Evolutionary conservation across 2,888 invertebrate genomes (phyloP).

Genomic region (Biston betularia): DNA sequence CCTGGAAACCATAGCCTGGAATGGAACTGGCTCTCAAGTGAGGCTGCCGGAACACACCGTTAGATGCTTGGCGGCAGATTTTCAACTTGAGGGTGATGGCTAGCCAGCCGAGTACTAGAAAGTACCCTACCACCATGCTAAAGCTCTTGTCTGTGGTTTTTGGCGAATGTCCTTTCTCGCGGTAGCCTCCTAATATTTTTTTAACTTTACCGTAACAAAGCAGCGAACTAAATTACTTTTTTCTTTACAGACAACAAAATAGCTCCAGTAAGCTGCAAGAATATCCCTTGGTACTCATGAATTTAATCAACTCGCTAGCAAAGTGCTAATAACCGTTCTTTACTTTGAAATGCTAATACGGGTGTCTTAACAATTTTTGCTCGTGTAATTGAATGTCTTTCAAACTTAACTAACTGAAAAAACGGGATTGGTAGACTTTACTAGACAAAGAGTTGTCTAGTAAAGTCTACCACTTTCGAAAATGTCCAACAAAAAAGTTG

Average conservation of each 20-base stretch:
- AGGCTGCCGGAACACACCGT: no score
- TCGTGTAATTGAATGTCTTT: constrained; percentile 4
- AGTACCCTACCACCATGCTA: no score
- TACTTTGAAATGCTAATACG: constrained; percentile 20
- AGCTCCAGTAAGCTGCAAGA: constrained; percentile 13
- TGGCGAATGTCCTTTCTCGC: no score
- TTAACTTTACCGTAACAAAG: neutral
- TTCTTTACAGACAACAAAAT: constrained; percentile 11
- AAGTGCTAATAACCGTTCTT: constrained; percentile 19
- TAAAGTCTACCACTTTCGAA: neutral
- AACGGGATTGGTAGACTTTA: no score
- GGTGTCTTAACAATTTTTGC: constrained; percentile 3
- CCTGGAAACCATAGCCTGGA: no score
- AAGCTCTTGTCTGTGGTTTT: no score
- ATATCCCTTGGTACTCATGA: constrained; percentile 24
- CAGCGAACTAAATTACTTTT: constrained; percentile 7
- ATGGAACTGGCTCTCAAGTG: no score
- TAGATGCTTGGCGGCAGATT: no score
- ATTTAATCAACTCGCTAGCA: constrained; percentile 31
- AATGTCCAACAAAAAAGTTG: no score
- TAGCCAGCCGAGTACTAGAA: no score
- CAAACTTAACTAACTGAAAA: neutral
- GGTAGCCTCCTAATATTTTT: neutral
- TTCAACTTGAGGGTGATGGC: no score
- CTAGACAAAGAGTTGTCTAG: no score